Evolutionary conservation across 2,888 invertebrate species (phyloP).

Genomic region (Chesias legatella): DNA sequence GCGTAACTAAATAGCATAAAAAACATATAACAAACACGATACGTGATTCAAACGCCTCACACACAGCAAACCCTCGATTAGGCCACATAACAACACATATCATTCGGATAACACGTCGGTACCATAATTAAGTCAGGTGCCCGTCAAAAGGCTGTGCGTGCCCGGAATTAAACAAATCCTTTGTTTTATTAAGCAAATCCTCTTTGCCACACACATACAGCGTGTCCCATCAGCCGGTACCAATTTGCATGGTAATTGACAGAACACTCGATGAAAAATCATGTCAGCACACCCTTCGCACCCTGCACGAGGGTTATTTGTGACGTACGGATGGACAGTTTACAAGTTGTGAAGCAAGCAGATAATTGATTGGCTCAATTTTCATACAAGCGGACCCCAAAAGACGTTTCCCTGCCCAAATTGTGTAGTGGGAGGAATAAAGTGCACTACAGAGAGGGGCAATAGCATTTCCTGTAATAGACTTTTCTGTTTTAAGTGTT

Average conservation of each 20-base stretch:
- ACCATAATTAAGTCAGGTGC: slow-evolving; percentile 23
- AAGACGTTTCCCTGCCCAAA: too few species aligned
- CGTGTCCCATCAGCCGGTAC: slow-evolving; percentile 28
- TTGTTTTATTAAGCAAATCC: slow-evolving; percentile 46
- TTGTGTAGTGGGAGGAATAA: too few species aligned
- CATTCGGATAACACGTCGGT: slow-evolving; percentile 8
- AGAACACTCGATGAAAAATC: slow-evolving; percentile 52
- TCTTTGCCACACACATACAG: slow-evolving; percentile 27
- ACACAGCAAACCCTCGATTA: too few species aligned
- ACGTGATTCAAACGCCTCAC: too few species aligned
- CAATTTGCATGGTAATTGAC: slow-evolving; percentile 72
- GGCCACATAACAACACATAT: not conserved
- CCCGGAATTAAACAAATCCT: slow-evolving; percentile 29
- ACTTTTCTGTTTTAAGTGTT: too few species aligned
- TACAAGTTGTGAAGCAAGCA: too few species aligned
- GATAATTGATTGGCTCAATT: too few species aligned
- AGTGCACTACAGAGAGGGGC: too few species aligned
- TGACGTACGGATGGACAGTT: slow-evolving; percentile 3
- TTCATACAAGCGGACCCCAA: too few species aligned
- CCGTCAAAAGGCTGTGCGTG: slow-evolving; percentile 19
- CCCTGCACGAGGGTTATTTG: slow-evolving; percentile 26
- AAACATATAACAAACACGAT: too few species aligned
- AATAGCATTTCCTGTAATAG: too few species aligned
- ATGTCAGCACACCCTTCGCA: slow-evolving; percentile 36
- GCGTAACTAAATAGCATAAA: too few species aligned